Base-by-base conservation (phyloP, 2,888 invertebrate genomes). In the Torymus tubicola region DNA sequence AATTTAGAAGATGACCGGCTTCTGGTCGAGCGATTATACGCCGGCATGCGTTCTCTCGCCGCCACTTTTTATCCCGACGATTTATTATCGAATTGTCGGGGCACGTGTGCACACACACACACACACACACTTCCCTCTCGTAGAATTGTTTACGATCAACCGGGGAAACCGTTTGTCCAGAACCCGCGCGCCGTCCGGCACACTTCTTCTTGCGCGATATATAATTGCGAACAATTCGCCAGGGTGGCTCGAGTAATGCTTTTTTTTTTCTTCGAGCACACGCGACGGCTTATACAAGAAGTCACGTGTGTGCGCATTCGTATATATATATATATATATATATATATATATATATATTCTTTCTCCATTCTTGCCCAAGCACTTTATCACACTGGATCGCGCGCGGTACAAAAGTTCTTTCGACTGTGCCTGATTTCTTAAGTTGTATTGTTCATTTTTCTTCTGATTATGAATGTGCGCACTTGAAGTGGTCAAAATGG, bases 341-440 rank as follows among this genome's bases (percentile, higher is more conserved):
- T n/a, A n/a, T n/a, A n/a, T n/a, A n/a, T n/a, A n/a, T n/a, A n/a
- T n/a, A n/a, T n/a, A n/a, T 76, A 65, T 55, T 68, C 31, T 42
- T 70, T 60, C 65, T 73, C 60, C 78, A 63, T 64, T 78, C 83
- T 82, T 78, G 69, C 75, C 74, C 64, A 42, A 64, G 82, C 74
- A 80, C 78, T 84, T 84, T 79, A 78, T 84, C 80, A 83, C 80
- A 83, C 73, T 16, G 52, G 50, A 64, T 18, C 8, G 18, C n/a
- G 60, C 50, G 60, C 18, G 18, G 14, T 2, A 58, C 74, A 57
- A 58, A 76, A 61, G 61, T 76, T n/a, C 68, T 76, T 75, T 75
- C 65, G 64, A 52, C 55, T 13, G 21, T 24, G 42, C 1, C 55
- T 53, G 74, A 65, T 74, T 74, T 64, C 64, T 57, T 16, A 11